Evolutionary conservation across 2,113 vertebrate genomes (phyloP).

Genomic region (Sander vitreus): DNA sequence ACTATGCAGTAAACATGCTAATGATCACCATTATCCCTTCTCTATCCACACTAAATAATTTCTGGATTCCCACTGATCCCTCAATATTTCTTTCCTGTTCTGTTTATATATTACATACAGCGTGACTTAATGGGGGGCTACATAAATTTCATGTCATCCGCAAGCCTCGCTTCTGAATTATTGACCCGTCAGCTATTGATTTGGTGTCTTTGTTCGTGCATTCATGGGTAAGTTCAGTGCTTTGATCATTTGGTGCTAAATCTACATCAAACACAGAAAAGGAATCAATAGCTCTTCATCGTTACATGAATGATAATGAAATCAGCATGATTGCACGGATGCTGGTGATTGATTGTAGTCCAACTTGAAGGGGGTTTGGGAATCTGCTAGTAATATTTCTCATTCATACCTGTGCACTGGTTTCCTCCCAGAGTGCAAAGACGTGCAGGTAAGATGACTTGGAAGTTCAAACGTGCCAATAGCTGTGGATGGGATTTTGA

Average conservation of each 20-base stretch:
- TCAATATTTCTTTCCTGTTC: slow-evolving; percentile 23
- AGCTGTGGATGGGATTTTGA: slow-evolving; percentile 5
- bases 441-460: not conserved
- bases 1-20: not conserved
- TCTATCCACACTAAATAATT: slow-evolving; percentile 1
- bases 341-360: slow-evolving; percentile 51
- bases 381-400: slow-evolving; percentile 37
- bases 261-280: slow-evolving; percentile 71
- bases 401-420: not conserved
- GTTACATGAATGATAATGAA: slow-evolving; percentile 74
- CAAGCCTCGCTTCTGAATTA: slow-evolving; percentile 67
- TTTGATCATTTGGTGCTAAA: slow-evolving; percentile 77
- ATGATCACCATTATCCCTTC: not conserved
- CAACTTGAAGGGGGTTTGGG: slow-evolving; percentile 5
- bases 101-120: slow-evolving; percentile 39
- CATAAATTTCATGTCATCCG: slow-evolving; percentile 72
- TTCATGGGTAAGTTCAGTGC: slow-evolving; percentile 73
- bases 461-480: not conserved
- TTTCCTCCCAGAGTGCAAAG: slow-evolving; percentile 1
- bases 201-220: slow-evolving; percentile 76
- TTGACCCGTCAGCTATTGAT: slow-evolving; percentile 79
- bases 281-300: slow-evolving; percentile 64
- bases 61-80: slow-evolving; percentile 11
- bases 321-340: slow-evolving; percentile 68
- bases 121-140: slow-evolving; percentile 54